Evolutionary conservation across 1,140 invertebrate genomes (phyloP), one percentile per base, ranked within the genome.

Genomic region (Drosophila sechellia): DNA sequence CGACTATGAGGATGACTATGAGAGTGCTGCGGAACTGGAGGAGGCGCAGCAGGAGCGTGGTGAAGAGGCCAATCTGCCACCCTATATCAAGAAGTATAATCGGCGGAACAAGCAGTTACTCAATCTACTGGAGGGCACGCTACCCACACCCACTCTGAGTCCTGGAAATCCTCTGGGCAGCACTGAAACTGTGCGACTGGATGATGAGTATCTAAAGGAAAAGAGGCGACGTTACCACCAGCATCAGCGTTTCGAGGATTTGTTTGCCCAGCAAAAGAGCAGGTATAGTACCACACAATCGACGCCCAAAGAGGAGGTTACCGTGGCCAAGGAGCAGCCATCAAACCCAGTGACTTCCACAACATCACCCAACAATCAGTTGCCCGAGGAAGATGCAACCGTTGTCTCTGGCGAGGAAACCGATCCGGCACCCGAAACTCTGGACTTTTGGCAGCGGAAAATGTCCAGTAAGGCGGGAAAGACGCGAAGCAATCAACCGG

Each of bases 41-140:
- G 81, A 91, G 56, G 84, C 79, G 0, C 77, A 86, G 50, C 79
- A 79, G 53, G 77, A 79, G 12, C 71, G 80, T 11, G 77, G 74
- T 27, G 90, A 77, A 13, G 90, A 92, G 52, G 86, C 83, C 12
- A 81, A 91, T 54, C 56, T 92, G 48, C 90, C 90, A 46, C 90
- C 90, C 2, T 92, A 92, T 31, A 92, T 92, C 34, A 90, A 90
- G 48, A 92, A 92, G 25, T 92, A 91, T 45, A 91, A 90, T 60
- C 46, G 90, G 5, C 65, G 90, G 12, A 92, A 91, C 49, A 92
- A 92, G 49, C 90, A 92, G 54, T 55, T 92, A 15, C 58, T 91
- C 2, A 90, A 91, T 46, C 69, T 92, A 8, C 81, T 92, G 4
- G 90, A 92, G 48, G 90, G 90, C 25, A 91, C 90, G 0, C 31